Percentiles rank a stretch among this genome's conserved stretches.
These are phyloP conservation scores for Drosophila mojavensis DNA, from an alignment of 1,140 invertebrate species.

Conservation along the genomic window DNA sequence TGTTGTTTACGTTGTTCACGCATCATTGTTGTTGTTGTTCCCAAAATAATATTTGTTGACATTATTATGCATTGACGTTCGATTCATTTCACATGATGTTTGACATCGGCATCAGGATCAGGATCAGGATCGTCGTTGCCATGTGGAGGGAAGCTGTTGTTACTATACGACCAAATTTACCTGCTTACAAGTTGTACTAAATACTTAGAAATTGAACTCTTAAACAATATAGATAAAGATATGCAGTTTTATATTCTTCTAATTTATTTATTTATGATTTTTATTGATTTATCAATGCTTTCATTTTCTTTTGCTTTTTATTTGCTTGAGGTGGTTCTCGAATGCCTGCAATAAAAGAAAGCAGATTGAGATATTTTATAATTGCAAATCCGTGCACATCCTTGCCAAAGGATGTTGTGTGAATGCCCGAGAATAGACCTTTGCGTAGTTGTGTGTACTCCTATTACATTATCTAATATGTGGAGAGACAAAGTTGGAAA, in stretches of 20 bases:
- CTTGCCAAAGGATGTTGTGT: constrained; percentile 14
- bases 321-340: background rate
- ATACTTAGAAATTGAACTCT: constrained; percentile 71
- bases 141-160: constrained; percentile 82
- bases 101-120: background rate
- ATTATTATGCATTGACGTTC: constrained; percentile 26
- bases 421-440: constrained; percentile 44
- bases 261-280: constrained; percentile 16
- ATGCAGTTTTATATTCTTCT: constrained; percentile 59
- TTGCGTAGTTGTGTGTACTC: constrained; percentile 26
- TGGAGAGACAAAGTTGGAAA: too few relatives aligned
- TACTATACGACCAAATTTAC: constrained; percentile 72
- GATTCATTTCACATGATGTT: constrained; percentile 8
- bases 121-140: constrained; percentile 27
- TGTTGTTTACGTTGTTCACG: constrained; percentile 18
- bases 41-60: constrained; percentile 24
- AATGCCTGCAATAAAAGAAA: constrained; percentile 52
- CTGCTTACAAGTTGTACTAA: constrained; percentile 68
- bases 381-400: constrained; percentile 40
- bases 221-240: constrained; percentile 55
- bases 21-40: constrained; percentile 28
- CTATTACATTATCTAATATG: too few relatives aligned
- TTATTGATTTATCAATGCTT: constrained; percentile 52
- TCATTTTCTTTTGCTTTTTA: constrained; percentile 10
- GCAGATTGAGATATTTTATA: constrained; percentile 37